Percentiles rank a stretch among this genome's conserved stretches.
phyloP scores from a whole-genome alignment of 2,888 invertebrate genomes.

The Tenthredo amoena region DNA sequence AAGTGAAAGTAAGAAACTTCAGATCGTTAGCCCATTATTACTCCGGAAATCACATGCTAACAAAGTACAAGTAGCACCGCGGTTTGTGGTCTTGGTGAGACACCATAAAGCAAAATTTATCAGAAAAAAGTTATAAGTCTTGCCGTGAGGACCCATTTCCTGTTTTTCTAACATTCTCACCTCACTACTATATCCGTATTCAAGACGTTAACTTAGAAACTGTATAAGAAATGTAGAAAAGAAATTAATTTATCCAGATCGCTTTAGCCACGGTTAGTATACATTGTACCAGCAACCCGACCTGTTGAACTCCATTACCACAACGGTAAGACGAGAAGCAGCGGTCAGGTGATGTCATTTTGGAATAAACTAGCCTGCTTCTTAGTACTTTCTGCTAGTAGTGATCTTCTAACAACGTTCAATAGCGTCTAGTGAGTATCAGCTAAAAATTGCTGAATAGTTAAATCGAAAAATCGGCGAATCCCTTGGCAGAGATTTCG shows the following conservation, averaged over 20 bases:
- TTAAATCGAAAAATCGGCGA: neutral
- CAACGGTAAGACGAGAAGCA: slow-evolving; percentile 39
- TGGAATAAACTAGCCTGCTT: slow-evolving; percentile 8
- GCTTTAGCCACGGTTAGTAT: neutral
- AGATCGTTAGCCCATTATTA: slow-evolving; percentile 23
- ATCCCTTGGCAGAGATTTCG: neutral
- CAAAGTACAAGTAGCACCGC: neutral
- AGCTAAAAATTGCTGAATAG: neutral
- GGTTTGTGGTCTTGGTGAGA: neutral
- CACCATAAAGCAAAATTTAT: neutral
- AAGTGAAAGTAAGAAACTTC: slow-evolving; percentile 49
- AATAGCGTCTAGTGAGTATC: neutral
- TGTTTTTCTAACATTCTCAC: neutral
- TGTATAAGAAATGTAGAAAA: neutral
- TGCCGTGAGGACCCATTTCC: neutral
- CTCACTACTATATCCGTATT: neutral
- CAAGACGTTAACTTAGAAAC: neutral
- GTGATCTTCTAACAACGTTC: neutral
- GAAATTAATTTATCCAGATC: neutral
- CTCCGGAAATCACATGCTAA: slow-evolving; percentile 28
- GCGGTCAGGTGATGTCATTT: slow-evolving; percentile 42
- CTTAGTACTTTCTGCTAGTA: neutral
- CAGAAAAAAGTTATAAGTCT: neutral
- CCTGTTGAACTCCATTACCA: slow-evolving; percentile 40
- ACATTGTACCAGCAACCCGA: slow-evolving; percentile 15